These are phyloP conservation scores for Parapsyche elsis DNA, from an alignment of 1,140 invertebrate genomes.

Conservation along the genomic window DNA sequence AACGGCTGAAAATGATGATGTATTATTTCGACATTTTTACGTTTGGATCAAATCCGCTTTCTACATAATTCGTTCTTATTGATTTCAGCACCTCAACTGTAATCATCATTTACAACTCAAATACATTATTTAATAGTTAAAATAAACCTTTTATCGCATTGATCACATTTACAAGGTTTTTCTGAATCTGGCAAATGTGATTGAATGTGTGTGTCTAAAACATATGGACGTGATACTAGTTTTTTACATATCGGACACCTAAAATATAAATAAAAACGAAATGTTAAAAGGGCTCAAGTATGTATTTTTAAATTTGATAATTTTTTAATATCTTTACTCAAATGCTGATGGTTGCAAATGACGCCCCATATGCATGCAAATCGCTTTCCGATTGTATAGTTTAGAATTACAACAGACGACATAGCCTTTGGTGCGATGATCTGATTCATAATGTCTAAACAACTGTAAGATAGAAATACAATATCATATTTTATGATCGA, in stretches of 20 bases:
- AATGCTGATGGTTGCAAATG: conserved; percentile 14
- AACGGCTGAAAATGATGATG: no score
- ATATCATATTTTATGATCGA: background rate
- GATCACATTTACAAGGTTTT: conserved; percentile 30
- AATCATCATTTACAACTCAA: no score
- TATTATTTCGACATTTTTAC: no score
- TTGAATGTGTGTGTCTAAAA: conserved; percentile 18
- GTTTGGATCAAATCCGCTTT: no score
- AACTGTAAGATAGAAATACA: background rate
- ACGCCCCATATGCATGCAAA: conserved; percentile 18
- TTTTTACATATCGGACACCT: conserved; percentile 32
- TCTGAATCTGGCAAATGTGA: conserved; percentile 17
- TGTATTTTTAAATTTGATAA: background rate
- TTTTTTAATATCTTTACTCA: background rate
- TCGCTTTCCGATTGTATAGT: background rate
- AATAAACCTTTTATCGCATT: conserved; percentile 14
- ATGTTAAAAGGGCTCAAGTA: background rate
- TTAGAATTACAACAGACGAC: conserved; percentile 23
- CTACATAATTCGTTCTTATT: no score
- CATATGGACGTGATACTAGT: background rate
- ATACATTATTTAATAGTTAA: no score
- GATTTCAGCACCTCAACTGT: no score
- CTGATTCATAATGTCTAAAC: conserved; percentile 21
- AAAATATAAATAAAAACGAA: background rate
- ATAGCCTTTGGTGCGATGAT: conserved; percentile 17